Evolutionary conservation across 35 echinoderm and acorn worm species (phyloP).

Genomic region (Strongylocentrotus purpuratus): DNA sequence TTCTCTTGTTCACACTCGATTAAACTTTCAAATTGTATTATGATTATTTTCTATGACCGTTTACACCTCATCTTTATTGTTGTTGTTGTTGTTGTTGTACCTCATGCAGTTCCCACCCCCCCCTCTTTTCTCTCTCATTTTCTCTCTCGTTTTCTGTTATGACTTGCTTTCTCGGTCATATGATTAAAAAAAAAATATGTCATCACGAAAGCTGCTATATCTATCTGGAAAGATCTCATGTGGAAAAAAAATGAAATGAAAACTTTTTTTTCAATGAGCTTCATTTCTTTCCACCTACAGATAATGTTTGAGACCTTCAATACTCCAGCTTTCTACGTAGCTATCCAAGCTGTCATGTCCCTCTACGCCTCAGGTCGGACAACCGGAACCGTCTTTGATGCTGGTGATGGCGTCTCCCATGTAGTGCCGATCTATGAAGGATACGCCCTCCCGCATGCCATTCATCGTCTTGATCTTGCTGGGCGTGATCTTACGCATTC

Average conservation of each 20-base stretch:
- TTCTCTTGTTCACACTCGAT: too few species aligned
- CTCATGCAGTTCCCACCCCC: too few species aligned
- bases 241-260: too few species aligned
- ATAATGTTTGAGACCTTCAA: conserved; percentile 71
- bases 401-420: conserved; percentile 65
- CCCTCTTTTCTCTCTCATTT: too few species aligned
- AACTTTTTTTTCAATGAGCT: too few species aligned
- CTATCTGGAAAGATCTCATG: too few species aligned
- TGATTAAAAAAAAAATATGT: background rate
- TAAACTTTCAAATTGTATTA: background rate
- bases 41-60: background rate
- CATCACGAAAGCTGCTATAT: background rate
- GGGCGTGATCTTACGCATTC: conserved; percentile 70
- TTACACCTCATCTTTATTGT: too few species aligned
- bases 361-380: conserved; percentile 67
- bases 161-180: background rate
- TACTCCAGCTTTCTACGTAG: conserved; percentile 61
- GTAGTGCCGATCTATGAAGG: conserved; percentile 73
- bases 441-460: conserved; percentile 65
- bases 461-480: conserved; percentile 53
- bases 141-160: background rate
- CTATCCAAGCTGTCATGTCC: conserved; percentile 66
- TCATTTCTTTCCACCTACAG: background rate
- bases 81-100: too few species aligned
- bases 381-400: conserved; percentile 64